phyloP scores from a whole-genome alignment of 1,140 invertebrate genomes.

The Macrocentrus cingulum region DNA sequence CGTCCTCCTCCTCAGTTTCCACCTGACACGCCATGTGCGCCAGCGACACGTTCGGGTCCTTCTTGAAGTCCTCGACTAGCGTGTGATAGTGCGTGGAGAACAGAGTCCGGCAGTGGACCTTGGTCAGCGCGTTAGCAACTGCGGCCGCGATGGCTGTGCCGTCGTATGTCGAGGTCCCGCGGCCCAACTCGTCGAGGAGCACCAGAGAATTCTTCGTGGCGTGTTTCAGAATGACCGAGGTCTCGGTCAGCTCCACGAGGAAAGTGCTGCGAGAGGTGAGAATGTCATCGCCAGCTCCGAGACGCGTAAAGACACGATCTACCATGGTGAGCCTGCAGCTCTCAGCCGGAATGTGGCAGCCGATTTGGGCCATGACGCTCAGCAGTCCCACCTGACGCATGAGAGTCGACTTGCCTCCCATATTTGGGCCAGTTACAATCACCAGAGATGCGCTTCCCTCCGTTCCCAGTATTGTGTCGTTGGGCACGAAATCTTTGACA shows the following conservation, averaged over 20 bases:
- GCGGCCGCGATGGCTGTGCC: slow-evolving; percentile 93
- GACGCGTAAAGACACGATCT: slow-evolving; percentile 92
- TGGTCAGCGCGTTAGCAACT: slow-evolving; percentile 80
- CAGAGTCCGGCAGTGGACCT: slow-evolving; percentile 76
- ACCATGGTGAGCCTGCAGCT: slow-evolving; percentile 77
- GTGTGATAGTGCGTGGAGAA: slow-evolving; percentile 98
- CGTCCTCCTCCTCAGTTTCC: slow-evolving; percentile 80
- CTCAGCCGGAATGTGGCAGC: slow-evolving; percentile 86
- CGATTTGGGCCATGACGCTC: slow-evolving; percentile 90
- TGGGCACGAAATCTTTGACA: slow-evolving; percentile 86
- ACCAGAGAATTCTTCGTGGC: slow-evolving; percentile 88
- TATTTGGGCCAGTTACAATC: slow-evolving; percentile 92
- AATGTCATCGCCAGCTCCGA: slow-evolving; percentile 93
- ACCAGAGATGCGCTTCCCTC: slow-evolving; percentile 61
- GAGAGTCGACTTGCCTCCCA: slow-evolving; percentile 97
- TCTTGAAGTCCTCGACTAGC: slow-evolving; percentile 82
- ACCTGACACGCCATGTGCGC: slow-evolving; percentile 90
- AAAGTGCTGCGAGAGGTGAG: slow-evolving; percentile 94
- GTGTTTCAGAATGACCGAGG: slow-evolving; percentile 84
- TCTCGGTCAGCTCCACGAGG: slow-evolving; percentile 92
- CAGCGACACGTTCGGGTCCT: slow-evolving; percentile 70
- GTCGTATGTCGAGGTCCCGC: slow-evolving; percentile 94
- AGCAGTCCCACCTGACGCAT: slow-evolving; percentile 94
- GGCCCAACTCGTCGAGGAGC: slow-evolving; percentile 90
- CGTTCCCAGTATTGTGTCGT: slow-evolving; percentile 71